Base-by-base conservation (phyloP, 2,888 invertebrate species). In the Acleris holmiana region DNA sequence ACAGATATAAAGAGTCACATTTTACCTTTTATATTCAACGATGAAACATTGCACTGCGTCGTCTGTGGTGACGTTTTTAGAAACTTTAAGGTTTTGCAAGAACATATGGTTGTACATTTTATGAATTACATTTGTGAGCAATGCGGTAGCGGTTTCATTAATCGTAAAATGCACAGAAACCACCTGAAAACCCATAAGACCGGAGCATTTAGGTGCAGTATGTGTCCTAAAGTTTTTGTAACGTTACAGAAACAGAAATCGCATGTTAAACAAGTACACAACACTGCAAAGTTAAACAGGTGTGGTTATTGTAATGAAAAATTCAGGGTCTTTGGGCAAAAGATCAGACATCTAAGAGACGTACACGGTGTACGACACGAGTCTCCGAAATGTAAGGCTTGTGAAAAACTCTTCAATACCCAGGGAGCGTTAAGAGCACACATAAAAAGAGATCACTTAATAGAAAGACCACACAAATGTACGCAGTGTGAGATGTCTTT, bases 261-360 rank as follows among this genome's bases (percentile, higher is more conserved):
- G 0, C 79, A 79, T 66, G 68, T 73, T 13, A 72, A 84, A 48
- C 82, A 83, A 0, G 88, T 92, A 1, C 93, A 89, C 56, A 73
- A 79, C 0, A 76, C 82, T 41, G 75, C 71, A 2, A 77, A 76
- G 10, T 67, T 73, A 62, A 81, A 80, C 68, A 85, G 83, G 65
- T 89, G 89, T 53, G 80, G 82, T 0, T 83, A 83, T 18, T 89
- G 89, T 59, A 75, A 74, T 2, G 76, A 85, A 25, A 83, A 81
- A 35, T 89, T 89, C 29, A 77, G 73, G 2, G 80, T 80, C 49
- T 82, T 82, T 49, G 76, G 76, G 4, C 76, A 73, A 35, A 85
- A 84, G 49, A 76, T 79, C 44, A 77, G 76, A 35, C 89, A 89
- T 67, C 70, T 86, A 53, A 69, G 68, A 0, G 70, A 78, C 17